These are phyloP conservation scores for Arion vulgaris DNA, from an alignment of 1,140 invertebrate genomes.

Conservation along the genomic window DNA sequence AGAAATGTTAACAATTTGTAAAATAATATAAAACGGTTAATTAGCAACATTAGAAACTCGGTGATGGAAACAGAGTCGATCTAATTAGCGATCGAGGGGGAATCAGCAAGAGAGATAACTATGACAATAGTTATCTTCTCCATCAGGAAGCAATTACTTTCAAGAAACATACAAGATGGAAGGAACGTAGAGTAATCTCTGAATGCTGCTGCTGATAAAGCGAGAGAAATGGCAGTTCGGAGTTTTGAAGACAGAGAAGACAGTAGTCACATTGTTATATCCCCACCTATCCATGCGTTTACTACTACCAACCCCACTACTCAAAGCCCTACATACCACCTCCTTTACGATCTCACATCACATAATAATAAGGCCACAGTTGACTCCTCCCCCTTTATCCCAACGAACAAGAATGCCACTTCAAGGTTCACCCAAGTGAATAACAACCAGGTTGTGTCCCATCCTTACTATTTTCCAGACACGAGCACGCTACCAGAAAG, in stretches of 20 bases:
- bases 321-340: slow-evolving; percentile 2
- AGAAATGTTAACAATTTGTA: too few relatives aligned
- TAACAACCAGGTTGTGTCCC: too few relatives aligned
- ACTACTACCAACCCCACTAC: slow-evolving; percentile 13
- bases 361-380: background rate
- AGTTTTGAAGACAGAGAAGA: background rate
- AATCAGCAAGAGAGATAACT: background rate
- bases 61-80: background rate
- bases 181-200: too few relatives aligned
- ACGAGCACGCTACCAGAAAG: background rate
- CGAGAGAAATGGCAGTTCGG: background rate
- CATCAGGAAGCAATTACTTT: background rate
- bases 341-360: slow-evolving; percentile 9
- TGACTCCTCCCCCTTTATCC: background rate
- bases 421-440: background rate
- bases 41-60: too few relatives aligned
- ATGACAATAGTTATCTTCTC: background rate
- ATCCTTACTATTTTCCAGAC: background rate
- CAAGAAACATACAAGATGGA: background rate
- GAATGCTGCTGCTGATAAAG: background rate
- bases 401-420: background rate
- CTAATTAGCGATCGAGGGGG: background rate
- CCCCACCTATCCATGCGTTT: background rate
- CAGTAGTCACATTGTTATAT: background rate
- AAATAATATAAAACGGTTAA: too few relatives aligned